Conservation (phyloP, 2,888 invertebrate genomes). For the Heliconius erato region DNA sequence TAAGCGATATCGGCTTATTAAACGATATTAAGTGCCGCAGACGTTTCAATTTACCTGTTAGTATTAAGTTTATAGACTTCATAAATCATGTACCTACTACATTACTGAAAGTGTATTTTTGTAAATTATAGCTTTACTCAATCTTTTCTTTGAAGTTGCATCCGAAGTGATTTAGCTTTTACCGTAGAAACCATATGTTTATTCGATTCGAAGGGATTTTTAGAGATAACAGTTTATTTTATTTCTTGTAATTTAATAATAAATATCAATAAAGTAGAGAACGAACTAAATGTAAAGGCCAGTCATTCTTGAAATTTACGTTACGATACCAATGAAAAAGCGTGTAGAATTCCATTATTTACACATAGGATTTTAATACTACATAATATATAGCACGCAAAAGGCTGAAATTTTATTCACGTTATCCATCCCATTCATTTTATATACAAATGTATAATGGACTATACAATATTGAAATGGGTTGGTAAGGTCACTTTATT, state of each 20-base stretch:
- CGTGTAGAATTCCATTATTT: not conserved
- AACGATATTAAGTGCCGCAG: not conserved
- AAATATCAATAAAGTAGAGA: not conserved
- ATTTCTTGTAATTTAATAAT: not conserved
- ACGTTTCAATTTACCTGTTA: not conserved
- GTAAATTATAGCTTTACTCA: not conserved
- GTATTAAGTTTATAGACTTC: not conserved
- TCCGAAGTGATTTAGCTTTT: not conserved
- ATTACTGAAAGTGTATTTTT: not conserved
- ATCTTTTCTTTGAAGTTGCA: not conserved
- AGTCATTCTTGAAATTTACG: not conserved
- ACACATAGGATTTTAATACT: not conserved
- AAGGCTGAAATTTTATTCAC: slow-evolving; percentile 60
- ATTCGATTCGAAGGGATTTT: no score
- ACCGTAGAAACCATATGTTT: not conserved
- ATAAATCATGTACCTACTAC: not conserved
- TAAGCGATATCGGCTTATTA: not conserved
- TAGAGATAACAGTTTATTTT: not conserved
- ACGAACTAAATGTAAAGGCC: no score
- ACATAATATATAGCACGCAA: not conserved
- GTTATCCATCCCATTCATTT: slow-evolving; percentile 66
- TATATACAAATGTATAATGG: slow-evolving; percentile 60
- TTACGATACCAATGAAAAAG: not conserved
- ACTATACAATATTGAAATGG: slow-evolving; percentile 74
- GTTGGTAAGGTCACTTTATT: slow-evolving; percentile 80